Evolutionary conservation across 2,113 vertebrate species (phyloP).

Genomic region (Pardalotus punctatus): DNA sequence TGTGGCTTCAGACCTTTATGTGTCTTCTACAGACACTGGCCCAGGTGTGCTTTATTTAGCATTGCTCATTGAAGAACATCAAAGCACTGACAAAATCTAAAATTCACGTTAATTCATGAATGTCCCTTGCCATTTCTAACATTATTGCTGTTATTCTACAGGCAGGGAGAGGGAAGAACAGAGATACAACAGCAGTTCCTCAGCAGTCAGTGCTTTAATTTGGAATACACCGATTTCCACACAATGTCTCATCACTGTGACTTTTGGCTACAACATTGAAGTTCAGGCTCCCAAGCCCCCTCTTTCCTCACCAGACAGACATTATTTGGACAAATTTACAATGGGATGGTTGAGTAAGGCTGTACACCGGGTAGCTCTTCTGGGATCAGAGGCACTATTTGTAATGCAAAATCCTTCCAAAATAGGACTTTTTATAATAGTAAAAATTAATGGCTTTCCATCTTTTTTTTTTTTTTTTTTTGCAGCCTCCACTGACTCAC

Average conservation of each 20-base stretch:
- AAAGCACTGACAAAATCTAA: neutral
- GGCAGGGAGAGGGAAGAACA: neutral
- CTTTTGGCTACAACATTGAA: neutral
- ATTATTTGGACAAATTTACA: neutral
- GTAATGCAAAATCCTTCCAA: neutral
- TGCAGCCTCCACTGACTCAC: neutral
- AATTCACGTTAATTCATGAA: neutral
- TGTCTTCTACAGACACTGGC: accelerated
- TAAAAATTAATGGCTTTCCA: neutral
- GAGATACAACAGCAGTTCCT: neutral
- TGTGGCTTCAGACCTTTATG: neutral
- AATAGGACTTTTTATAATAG: neutral
- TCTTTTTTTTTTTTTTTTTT: neutral
- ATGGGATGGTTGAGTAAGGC: neutral
- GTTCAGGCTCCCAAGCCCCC: neutral
- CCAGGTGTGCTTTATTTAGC: neutral
- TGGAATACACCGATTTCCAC: neutral
- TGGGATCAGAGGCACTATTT: neutral
- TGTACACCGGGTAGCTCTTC: neutral
- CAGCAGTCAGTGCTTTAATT: neutral
- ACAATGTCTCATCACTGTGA: neutral
- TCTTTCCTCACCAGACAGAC: neutral
- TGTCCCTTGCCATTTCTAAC: neutral
- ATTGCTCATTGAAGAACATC: neutral
- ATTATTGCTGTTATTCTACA: neutral